Evolutionary conservation across 2,888 invertebrate genomes (phyloP).

Genomic region (Parochlus steinenii): DNA sequence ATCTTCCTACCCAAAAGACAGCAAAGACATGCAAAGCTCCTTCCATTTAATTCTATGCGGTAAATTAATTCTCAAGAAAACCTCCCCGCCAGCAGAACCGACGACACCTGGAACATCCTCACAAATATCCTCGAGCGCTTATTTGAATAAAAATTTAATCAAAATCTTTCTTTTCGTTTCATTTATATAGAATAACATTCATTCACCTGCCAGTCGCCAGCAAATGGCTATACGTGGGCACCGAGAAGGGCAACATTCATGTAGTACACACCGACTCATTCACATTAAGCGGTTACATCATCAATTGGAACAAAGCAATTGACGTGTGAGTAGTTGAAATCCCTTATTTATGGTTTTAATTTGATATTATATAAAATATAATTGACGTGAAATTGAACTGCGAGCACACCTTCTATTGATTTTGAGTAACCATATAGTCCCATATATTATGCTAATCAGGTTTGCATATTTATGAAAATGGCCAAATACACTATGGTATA

Average conservation of each 20-base stretch:
- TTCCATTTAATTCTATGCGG: no score
- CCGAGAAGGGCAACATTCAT: conserved; percentile 95
- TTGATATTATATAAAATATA: no score
- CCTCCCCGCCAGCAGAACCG: background rate
- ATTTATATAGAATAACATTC: conserved; percentile 64
- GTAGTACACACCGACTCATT: conserved; percentile 94
- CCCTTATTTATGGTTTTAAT: no score
- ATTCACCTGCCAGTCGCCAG: conserved; percentile 91
- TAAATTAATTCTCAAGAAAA: no score
- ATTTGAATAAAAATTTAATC: conserved; percentile 3
- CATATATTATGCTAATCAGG: no score
- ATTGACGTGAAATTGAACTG: no score
- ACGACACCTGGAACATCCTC: background rate
- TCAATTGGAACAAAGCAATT: conserved; percentile 99
- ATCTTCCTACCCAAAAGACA: background rate
- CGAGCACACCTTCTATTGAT: no score
- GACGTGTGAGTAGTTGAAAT: conserved; percentile 84
- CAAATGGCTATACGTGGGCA: conserved; percentile 97
- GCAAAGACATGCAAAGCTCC: no score
- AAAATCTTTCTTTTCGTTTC: conserved; percentile 6
- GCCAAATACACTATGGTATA: no score
- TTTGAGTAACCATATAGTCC: no score
- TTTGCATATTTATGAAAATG: no score
- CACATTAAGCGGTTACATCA: conserved; percentile 90
- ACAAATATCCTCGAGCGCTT: background rate